Evolutionary conservation across 2,797 vertebrate genomes (phyloP).

Genomic region (Ataeniobius toweri): DNA sequence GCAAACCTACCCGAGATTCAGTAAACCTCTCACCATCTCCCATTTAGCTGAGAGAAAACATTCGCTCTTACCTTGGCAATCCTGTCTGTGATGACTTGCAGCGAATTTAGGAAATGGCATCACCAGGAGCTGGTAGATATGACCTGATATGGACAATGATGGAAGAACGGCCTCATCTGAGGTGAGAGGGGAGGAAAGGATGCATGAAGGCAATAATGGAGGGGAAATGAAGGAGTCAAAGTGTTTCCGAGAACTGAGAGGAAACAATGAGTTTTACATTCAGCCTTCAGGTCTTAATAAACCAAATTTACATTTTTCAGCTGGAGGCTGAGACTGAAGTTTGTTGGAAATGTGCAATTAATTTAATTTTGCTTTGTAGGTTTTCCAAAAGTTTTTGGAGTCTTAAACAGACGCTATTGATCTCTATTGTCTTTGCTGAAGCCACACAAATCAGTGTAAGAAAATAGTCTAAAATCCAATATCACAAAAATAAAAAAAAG

Average conservation of each 20-base stretch:
- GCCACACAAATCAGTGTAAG: not conserved
- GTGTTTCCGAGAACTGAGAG: slow-evolving; percentile 3
- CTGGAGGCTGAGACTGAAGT: not conserved
- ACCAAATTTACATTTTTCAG: slow-evolving; percentile 2
- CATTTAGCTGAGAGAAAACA: slow-evolving; percentile 32
- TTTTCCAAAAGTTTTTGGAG: not conserved
- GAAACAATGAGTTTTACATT: slow-evolving; percentile 10
- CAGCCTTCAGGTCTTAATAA: not conserved
- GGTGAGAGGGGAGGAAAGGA: slow-evolving; percentile 10
- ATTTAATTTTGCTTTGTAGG: not conserved
- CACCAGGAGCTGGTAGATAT: slow-evolving; percentile 34
- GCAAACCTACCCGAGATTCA: not conserved
- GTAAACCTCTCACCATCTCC: slow-evolving; percentile 1
- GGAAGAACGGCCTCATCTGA: not conserved
- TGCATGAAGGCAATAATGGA: not conserved
- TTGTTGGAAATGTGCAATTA: not conserved
- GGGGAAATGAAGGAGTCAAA: slow-evolving; percentile 12
- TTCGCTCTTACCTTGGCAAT: slow-evolving; percentile 20
- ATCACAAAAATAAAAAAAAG: too few relatives aligned
- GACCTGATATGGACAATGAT: slow-evolving; percentile 16
- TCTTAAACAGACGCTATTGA: not conserved
- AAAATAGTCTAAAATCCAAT: too few relatives aligned
- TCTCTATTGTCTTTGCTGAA: too few relatives aligned
- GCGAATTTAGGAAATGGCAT: slow-evolving; percentile 34
- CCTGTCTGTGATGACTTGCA: slow-evolving; percentile 16